Evolutionary conservation across 2,888 invertebrate species (phyloP), one percentile per base, ranked within the genome.

Genomic region (Hetaerina titia): DNA sequence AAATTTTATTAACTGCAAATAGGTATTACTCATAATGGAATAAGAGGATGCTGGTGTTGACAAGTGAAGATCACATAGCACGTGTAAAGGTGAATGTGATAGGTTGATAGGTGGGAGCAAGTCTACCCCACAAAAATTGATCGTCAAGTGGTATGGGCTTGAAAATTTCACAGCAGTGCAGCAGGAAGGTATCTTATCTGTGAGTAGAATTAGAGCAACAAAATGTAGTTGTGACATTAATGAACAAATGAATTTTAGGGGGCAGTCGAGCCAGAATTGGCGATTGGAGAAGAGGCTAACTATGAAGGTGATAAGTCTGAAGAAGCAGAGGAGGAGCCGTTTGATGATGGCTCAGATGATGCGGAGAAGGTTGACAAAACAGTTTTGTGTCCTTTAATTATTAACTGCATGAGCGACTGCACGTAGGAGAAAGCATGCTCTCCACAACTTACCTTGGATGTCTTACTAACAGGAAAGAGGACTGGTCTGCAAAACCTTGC

Each of bases 381-480:
- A 58, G 19, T 81, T 69, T 31, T 81, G 81, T 81, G 81, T 31
- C 17, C 11, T 15, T 15, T 31, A 1, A 31, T 31, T 31, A 11
- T 25, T 81, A 81, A 95, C 92, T 95, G 96, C 95, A 95, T 95
- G 89, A 95, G 60, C 6, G 5, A 60, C 25, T 81, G 25, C 17
- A 69, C 5, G 19, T n/a, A 69, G 22, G 81, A 81, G 81, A 81
- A 81, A 31, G 81, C 81, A 81, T 81, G 81, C 81, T 81, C 81
- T 81, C 31, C 81, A 13, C 15, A 31, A 45, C 45, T 45, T 45
- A 45, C 2, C 45, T 45, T 45, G 45, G 45, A 45, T 45, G 45
- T 45, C 95, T 45, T 96, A 96, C 95, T 96, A 96, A 57, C 96
- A 96, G 90, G 97, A 97, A 31, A 97, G 97, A 94, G 96, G 97